Base-by-base conservation (phyloP, 2,113 vertebrate genomes). In the Phyllostomus hastatus region DNA sequence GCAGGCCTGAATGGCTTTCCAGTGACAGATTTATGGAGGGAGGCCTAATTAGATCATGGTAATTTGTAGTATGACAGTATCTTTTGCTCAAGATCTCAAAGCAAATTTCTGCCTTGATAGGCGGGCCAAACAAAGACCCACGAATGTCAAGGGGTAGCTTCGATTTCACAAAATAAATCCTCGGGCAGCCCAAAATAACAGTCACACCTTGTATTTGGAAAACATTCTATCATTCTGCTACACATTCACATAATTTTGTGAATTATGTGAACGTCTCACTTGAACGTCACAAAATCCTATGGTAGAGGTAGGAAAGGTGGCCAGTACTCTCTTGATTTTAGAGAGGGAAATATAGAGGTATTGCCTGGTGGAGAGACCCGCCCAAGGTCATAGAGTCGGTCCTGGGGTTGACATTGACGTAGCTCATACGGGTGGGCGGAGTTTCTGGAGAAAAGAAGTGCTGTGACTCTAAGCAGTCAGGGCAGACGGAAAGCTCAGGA, bases 1-100 rank as follows among this genome's bases (percentile, higher is more conserved):
- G 89, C 96, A 97, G 97, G 91, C 69, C 97, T 91, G 97, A 97
- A 97, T 95, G 89, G 97, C 94, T 97, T 97, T 88, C 86, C n/a
- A 95, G 85, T 97, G 97, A 97, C 97, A 97, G 97, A 94, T 98
- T 97, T 98, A 97, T 98, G 97, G 97, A 98, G 82, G 97, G 86
- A 94, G 94, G 96, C 97, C 97, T 97, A 98, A 98, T 98, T 97
- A 97, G 96, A 98, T 97, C 96, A 95, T 67, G 93, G 97, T 97
- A 97, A 98, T 97, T 97, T 96, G 97, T 96, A 82, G 91, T 66
- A 89, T 0, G 57, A 97, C 88, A 81, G 85, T 95, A 97, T 97
- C 97, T 97, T 94, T 97, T 93, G 86, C 95, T 96, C 86, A 97
- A 96, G 97, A 97, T 98, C 97, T 97, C 94, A 91, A 95, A 96